Evolutionary conservation across 2,113 vertebrate species (phyloP), one percentile per base, ranked within the genome.

Genomic region (Furnarius figulus): DNA sequence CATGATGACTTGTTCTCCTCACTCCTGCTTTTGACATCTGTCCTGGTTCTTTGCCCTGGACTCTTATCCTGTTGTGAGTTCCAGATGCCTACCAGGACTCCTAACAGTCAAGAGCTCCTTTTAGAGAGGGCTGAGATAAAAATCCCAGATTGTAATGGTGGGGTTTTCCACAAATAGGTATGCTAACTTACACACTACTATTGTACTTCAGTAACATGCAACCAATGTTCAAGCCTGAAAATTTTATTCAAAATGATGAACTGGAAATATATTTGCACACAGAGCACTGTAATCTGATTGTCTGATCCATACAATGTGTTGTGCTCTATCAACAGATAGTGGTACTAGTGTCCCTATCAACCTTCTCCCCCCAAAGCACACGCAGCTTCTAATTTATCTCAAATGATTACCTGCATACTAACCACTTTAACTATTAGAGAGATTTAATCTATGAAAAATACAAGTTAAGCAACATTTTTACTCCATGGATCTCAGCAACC

Each of bases 101-200:
- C 47, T 33, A 17, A 31, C 10, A 42, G 39, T 31, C 13, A 85
- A 52, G 20, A 72, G n/a, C 10, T 77, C 28, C 39, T 42, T 37
- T 77, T 33, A 35, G 31, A 76, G 58, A 77, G 6, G 5, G 21
- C 19, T 40, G 25, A 67, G 22, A 10, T 3, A 68, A 71, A 87
- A 42, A 4, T 0, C 46, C 0, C 12, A 42, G 15, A 33, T 52
- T 35, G 22, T 5, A 63, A 12, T 14, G 4, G 12, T 35, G 20
- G 3, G 18, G 22, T 44, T 61, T 52, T 28, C 63, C 37, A 84
- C 33, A 61, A 66, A 35, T 27, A 62, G 22, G 21, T 27, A 9
- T 42, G 21, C 10, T 44, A 28, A 28, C 5, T 68, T 27, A 40
- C 9, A 53, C 6, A 17, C 7, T 40, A 14, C 33, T 58, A 46